These are phyloP conservation scores for Drosophila parabipectinata DNA, from an alignment of 1,140 invertebrate genomes.

Conservation along the genomic window DNA sequence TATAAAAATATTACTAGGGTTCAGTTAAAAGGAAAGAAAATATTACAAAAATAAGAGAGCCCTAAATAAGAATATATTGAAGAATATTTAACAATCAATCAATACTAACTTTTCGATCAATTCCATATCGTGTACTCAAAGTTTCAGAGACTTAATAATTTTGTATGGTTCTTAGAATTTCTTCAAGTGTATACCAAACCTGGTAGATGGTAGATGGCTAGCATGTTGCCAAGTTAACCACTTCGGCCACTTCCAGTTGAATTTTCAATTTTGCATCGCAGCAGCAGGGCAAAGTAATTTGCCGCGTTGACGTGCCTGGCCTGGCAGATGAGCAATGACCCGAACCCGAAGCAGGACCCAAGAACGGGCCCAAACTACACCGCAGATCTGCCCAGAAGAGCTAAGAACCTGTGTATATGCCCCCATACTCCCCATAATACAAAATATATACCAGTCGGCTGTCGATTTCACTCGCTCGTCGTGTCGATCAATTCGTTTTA, in stretches of 20 bases:
- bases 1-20: too few species aligned
- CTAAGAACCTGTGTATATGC: not conserved
- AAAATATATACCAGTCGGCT: constrained; percentile 3
- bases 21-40: too few species aligned
- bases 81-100: too few species aligned
- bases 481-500: constrained; percentile 81
- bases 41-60: too few species aligned
- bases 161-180: not conserved
- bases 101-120: too few species aligned
- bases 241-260: constrained; percentile 56
- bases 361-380: constrained; percentile 2
- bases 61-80: too few species aligned
- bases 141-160: too few species aligned
- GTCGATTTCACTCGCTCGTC: constrained; percentile 58
- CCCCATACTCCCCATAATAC: not conserved
- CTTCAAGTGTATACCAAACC: not conserved
- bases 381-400: not conserved
- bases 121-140: too few species aligned
- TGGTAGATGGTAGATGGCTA: constrained; percentile 35
- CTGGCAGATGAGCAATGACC: constrained; percentile 81
- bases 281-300: constrained; percentile 74
- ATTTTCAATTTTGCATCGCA: constrained; percentile 80
- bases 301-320: constrained; percentile 80
- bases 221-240: constrained; percentile 80
- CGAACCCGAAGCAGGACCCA: constrained; percentile 41